A percentile compares a stretch with the other conserved stretches of the same genome.
Conservation (phyloP, 2,888 invertebrate species). For the Himalopsyche tibetana region DNA sequence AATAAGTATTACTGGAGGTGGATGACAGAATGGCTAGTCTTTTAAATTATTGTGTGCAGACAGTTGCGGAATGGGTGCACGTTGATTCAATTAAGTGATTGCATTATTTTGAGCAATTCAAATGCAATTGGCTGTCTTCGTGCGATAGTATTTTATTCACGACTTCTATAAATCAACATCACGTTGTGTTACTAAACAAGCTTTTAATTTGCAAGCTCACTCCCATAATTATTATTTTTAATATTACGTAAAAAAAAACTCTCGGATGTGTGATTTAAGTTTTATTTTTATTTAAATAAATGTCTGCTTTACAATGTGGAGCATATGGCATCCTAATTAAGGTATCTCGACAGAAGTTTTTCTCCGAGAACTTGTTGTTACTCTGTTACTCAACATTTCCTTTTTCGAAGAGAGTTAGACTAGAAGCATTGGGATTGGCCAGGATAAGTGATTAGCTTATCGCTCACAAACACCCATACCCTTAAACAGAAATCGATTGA, state of each 20-base stretch:
- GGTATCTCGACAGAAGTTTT: too few species aligned
- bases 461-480: too few species aligned
- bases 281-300: too few species aligned
- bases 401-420: too few species aligned
- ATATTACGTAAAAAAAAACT: not conserved
- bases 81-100: constrained; percentile 20
- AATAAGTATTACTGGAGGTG: not conserved
- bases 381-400: too few species aligned
- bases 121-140: not conserved
- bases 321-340: too few species aligned
- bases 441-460: too few species aligned
- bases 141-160: not conserved
- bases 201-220: not conserved
- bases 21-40: not conserved
- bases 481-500: too few species aligned
- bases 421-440: too few species aligned
- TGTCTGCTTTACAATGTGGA: too few species aligned
- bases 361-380: too few species aligned
- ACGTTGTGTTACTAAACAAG: not conserved
- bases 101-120: constrained; percentile 15
- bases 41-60: not conserved
- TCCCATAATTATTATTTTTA: not conserved
- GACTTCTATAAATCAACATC: constrained; percentile 17
- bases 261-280: too few species aligned
- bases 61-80: not conserved